Evolutionary conservation across 2,888 invertebrate species (phyloP), one percentile per base, ranked within the genome.

Genomic region (Cartodere bifasciata): DNA sequence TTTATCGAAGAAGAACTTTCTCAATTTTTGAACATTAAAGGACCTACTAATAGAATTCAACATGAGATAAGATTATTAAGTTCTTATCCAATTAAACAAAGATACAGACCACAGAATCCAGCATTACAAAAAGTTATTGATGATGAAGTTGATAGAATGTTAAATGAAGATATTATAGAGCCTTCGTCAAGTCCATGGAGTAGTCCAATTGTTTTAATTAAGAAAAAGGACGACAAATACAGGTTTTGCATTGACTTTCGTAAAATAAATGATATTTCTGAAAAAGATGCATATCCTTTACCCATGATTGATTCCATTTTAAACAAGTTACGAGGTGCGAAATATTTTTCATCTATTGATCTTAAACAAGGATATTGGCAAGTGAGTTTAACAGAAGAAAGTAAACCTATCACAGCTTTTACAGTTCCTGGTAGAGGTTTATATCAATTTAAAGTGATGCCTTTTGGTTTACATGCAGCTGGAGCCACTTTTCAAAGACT

Each of bases 321-420:
- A 10, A 43, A 47, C n/a, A 42, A 43, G 13, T 33, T 50, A 2
- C 28, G 41, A 9, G 28, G 34, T 9, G 46, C 47, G 0, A 31
- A 34, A 12, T 47, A 46, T 24, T 38, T 48, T 13, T 37, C 39
- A 7, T 45, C 37, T 1, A 13, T 46, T 1, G 44, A 46, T 27
- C 14, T 46, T 5, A 44, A 44, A 12, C 41, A 44, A 11, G 51
- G 47, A 1, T 52, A 49, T 36, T 49, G 47, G 44, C 50, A 52
- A 36, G 29, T 42, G 10, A 35, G 39, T 6, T 22, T 38, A 9
- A 2, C 22, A 1, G 15, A 26, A 6, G 33, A 37, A 4, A 42
- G 45, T 16, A 31, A 33, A 28, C 37, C 34, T 2, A 37, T 46
- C 3, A 49, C 49, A 13, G 48, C 48, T 3, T 50, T 50, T 29